Evolutionary conservation across 1,140 invertebrate genomes (phyloP).

Genomic region (Trichonephila inaurata): DNA sequence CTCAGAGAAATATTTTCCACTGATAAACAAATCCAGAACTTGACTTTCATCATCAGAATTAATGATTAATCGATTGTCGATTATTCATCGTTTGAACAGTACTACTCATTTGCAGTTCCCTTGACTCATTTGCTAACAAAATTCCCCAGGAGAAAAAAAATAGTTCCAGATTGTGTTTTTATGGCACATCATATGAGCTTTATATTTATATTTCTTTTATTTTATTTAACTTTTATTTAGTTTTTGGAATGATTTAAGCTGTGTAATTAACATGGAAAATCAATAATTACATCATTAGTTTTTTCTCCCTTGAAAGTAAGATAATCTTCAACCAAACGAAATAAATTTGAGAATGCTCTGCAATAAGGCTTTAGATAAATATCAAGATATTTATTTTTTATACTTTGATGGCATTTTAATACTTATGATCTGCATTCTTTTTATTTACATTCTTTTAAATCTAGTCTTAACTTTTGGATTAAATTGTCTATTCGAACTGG

Average conservation of each 20-base stretch:
- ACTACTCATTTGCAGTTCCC: slow-evolving; percentile 1
- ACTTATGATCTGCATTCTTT: no score
- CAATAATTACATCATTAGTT: not conserved
- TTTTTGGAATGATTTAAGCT: slow-evolving; percentile 67
- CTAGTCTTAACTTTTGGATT: no score
- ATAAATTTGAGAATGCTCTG: no score
- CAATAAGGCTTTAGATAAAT: no score
- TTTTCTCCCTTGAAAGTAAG: not conserved
- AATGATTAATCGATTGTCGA: slow-evolving; percentile 66
- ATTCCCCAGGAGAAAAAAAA: not conserved
- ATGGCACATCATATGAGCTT: not conserved
- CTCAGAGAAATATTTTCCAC: not conserved
- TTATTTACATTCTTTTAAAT: no score
- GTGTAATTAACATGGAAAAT: slow-evolving; percentile 20
- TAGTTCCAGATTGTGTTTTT: not conserved
- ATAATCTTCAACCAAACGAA: not conserved
- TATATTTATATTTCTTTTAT: not conserved
- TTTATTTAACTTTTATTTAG: not conserved
- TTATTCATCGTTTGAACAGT: slow-evolving; percentile 47
- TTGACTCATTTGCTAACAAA: not conserved
- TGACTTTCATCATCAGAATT: slow-evolving; percentile 62
- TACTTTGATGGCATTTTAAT: no score
- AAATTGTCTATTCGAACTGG: no score
- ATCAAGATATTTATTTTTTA: no score
- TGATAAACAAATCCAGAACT: slow-evolving; percentile 35